Evolutionary conservation across 2,797 vertebrate species (phyloP).

Genomic region (Uromys caudimaculatus): DNA sequence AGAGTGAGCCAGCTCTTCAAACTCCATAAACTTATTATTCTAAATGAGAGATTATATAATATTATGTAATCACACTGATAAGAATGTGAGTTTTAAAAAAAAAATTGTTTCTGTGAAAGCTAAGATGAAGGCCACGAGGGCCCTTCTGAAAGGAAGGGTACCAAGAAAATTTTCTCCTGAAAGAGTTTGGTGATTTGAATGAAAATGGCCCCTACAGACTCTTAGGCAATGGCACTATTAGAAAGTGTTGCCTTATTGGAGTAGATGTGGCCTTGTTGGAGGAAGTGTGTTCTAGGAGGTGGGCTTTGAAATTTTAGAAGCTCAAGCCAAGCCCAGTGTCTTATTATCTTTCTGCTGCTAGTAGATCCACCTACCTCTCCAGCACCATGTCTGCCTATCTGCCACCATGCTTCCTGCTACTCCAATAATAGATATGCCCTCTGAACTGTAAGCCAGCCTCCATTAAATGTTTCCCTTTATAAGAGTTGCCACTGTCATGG

Average conservation of each 20-base stretch:
- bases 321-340: not conserved
- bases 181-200: not conserved
- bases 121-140: not conserved
- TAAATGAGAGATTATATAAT: not conserved
- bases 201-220: not conserved
- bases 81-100: not conserved
- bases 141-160: not conserved
- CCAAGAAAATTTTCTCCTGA: not conserved
- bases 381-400: not conserved
- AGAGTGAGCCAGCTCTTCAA: not conserved
- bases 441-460: not conserved
- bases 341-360: not conserved
- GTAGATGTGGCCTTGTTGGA: not conserved
- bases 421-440: not conserved
- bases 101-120: conserved; percentile 19
- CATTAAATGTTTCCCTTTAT: not conserved
- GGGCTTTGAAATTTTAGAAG: not conserved
- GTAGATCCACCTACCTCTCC: not conserved
- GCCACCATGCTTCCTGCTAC: not conserved
- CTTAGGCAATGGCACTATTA: not conserved
- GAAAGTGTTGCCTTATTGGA: not conserved
- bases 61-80: not conserved
- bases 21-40: not conserved
- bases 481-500: not conserved
- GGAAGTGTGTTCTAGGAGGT: not conserved